Evolutionary conservation across 2,888 invertebrate genomes (phyloP).

Genomic region (Urechis unicinctus): DNA sequence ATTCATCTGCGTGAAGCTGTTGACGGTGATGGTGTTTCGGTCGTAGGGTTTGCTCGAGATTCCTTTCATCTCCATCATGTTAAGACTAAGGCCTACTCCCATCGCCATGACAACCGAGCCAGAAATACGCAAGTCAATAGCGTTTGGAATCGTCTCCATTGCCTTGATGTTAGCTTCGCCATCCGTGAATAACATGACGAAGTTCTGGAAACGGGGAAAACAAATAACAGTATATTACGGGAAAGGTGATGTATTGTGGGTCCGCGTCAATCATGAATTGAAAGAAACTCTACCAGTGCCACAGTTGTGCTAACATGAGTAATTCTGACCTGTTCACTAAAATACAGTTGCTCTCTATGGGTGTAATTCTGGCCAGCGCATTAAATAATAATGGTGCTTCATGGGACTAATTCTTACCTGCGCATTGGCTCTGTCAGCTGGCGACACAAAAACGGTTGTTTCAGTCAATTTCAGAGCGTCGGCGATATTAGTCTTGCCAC

Average conservation of each 20-base stretch:
- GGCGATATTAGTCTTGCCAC: neutral
- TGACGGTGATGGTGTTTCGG: neutral
- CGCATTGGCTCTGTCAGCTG: neutral
- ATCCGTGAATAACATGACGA: constrained; percentile 8
- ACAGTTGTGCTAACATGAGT: no score
- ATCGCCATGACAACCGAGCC: constrained; percentile 2
- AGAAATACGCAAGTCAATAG: neutral
- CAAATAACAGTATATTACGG: no score
- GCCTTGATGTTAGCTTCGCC: neutral
- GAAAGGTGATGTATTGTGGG: no score
- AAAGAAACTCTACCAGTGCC: no score
- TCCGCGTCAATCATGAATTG: no score
- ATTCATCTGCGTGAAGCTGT: neutral
- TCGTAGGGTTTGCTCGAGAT: neutral
- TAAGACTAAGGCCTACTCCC: neutral
- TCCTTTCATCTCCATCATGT: neutral
- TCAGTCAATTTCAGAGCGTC: neutral
- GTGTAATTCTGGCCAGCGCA: no score
- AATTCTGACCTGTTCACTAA: no score
- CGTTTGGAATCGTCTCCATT: constrained; percentile 1
- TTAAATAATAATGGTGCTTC: neutral
- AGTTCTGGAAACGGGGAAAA: no score
- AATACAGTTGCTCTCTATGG: no score
- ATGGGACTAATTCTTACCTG: neutral
- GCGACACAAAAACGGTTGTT: neutral